phyloP scores from a whole-genome alignment of 2,797 vertebrate species.

The Acridotheres tristis region DNA sequence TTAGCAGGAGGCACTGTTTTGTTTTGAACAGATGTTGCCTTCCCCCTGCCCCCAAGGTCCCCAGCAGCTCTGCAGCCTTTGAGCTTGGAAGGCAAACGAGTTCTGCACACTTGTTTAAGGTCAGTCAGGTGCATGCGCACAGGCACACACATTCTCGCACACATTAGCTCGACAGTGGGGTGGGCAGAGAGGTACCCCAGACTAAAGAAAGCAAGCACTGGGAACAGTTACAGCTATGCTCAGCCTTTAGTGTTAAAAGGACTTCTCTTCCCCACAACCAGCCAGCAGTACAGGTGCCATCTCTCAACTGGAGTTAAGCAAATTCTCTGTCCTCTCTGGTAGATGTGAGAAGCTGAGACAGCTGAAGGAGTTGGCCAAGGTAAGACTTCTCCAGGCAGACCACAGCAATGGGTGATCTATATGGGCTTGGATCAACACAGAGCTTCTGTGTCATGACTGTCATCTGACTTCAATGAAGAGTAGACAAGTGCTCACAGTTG shows the following conservation, averaged over 20 bases:
- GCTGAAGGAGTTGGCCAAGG: not conserved
- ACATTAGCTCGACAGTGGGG: not conserved
- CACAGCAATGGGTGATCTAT: not conserved
- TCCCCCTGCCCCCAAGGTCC: constrained; percentile 72
- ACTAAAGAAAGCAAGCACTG: not conserved
- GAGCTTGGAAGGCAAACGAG: constrained; percentile 49
- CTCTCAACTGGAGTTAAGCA: not conserved
- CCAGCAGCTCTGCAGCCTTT: constrained; percentile 59
- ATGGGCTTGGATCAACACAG: not conserved
- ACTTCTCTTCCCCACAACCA: not conserved
- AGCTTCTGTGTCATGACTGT: not conserved
- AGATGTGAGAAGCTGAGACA: fast-evolving
- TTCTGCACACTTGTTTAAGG: constrained; percentile 63
- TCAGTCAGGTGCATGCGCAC: constrained; percentile 53
- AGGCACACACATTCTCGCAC: not conserved
- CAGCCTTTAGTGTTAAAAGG: not conserved
- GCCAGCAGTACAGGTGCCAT: not conserved
- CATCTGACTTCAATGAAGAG: not conserved
- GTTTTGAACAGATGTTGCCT: constrained; percentile 82
- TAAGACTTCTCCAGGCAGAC: not conserved
- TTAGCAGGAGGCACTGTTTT: constrained; percentile 82
- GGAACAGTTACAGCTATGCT: not conserved
- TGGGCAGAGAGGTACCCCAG: not conserved
- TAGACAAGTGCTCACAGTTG: not conserved
- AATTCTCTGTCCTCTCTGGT: not conserved